These are phyloP conservation scores for Hoplostethus mediterraneus DNA, from an alignment of 2,797 vertebrate species.

Conservation along the genomic window DNA sequence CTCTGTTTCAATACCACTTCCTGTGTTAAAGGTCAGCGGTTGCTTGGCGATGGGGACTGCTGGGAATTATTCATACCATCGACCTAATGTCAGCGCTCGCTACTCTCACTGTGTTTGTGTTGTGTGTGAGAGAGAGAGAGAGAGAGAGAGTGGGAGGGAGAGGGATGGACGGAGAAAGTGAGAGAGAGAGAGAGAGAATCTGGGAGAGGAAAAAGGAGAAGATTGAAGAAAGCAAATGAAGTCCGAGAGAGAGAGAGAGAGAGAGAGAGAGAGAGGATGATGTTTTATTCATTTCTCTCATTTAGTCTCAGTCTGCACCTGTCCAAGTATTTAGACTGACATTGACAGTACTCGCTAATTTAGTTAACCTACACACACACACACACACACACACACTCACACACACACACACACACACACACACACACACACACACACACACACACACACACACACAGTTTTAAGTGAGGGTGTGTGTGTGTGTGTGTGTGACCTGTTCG, in stretches of 20 bases:
- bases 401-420: conserved; percentile 17
- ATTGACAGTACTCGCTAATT: conserved; percentile 98
- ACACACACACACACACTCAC: conserved; percentile 10
- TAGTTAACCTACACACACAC: conserved; percentile 86
- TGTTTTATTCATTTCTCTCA: conserved; percentile 99
- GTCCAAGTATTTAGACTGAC: conserved; percentile 95
- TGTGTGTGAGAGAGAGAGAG: conserved; percentile 8
- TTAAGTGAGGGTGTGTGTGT: conserved; percentile 27
- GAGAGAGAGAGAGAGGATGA: conserved; percentile 65
- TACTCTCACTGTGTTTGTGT: conserved; percentile 37
- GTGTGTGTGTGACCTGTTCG: conserved; percentile 13
- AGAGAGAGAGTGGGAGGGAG: conserved; percentile 10
- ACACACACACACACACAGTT: conserved; percentile 26
- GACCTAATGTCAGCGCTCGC: conserved; percentile 95
- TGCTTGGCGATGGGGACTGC: conserved; percentile 89
- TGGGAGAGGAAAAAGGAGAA: background rate
- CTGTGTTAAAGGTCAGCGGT: conserved; percentile 92
- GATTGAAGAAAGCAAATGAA: too few species aligned
- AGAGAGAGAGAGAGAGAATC: background rate
- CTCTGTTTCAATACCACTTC: conserved; percentile 78
- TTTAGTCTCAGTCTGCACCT: conserved; percentile 96
- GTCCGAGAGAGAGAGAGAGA: conserved; percentile 27
- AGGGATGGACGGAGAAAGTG: background rate
- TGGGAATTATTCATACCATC: conserved; percentile 98
- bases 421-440: conserved; percentile 16